Conservation (phyloP, 2,797 vertebrate species). For the Leptatherina wallacei region DNA sequence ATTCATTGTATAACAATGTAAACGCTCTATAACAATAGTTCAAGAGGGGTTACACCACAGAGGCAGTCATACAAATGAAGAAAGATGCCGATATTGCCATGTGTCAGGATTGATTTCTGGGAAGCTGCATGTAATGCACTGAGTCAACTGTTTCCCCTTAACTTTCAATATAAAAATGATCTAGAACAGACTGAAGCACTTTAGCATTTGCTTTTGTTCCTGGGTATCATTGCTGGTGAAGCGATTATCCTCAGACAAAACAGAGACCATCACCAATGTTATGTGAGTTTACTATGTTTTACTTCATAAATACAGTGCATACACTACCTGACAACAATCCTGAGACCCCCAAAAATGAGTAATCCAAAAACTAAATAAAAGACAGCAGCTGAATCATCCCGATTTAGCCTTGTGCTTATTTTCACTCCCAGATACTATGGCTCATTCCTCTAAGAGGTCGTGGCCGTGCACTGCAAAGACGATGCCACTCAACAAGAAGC, state of each 20-base stretch:
- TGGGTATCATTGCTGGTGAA: constrained; percentile 15
- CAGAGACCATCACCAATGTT: constrained; percentile 53
- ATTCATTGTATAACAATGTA: constrained; percentile 15
- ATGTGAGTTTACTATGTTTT: constrained; percentile 34
- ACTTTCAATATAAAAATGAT: constrained; percentile 37
- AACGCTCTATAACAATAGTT: constrained; percentile 9
- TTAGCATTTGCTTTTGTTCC: constrained; percentile 31
- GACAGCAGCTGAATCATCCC: constrained; percentile 59
- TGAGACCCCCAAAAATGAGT: constrained; percentile 18
- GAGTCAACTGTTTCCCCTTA: constrained; percentile 9
- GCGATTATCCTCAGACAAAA: constrained; percentile 36
- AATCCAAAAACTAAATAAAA: constrained; percentile 52
- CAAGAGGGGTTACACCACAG: constrained; percentile 56
- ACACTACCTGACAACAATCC: constrained; percentile 1
- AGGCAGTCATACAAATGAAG: neutral
- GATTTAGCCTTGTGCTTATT: constrained; percentile 62
- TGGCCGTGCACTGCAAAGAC: constrained; percentile 50
- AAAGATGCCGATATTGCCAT: constrained; percentile 47
- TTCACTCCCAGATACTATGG: constrained; percentile 21
- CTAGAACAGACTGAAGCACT: constrained; percentile 38
- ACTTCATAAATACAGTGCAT: neutral
- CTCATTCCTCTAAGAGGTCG: constrained; percentile 41
- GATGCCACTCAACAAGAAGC: constrained; percentile 68
- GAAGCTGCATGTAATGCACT: constrained; percentile 8
- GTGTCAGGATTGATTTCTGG: constrained; percentile 27